phyloP scores from a whole-genome alignment of 2,888 invertebrate species.

The Nasonia oneida region DNA sequence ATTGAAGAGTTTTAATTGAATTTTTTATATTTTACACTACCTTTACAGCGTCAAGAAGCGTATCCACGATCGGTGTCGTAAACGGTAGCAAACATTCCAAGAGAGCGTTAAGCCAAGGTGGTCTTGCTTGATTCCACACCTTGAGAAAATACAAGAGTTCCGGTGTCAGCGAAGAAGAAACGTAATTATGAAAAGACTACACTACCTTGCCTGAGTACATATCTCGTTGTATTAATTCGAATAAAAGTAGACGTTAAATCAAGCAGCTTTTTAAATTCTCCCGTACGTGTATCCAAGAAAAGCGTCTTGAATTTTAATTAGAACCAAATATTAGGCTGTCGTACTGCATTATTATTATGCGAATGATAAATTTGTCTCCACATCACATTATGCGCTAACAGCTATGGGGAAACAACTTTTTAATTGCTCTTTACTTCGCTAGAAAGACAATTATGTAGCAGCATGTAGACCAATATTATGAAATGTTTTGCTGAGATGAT shows the following conservation, averaged over 20 bases:
- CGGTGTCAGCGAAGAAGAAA: neutral
- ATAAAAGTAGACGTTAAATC: neutral
- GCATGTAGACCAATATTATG: too few relatives aligned
- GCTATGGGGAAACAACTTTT: neutral
- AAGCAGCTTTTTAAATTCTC: neutral
- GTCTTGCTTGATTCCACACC: conserved; percentile 91
- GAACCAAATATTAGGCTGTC: neutral
- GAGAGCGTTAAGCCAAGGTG: conserved; percentile 88
- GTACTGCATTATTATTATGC: neutral
- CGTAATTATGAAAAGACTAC: neutral
- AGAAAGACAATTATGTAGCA: neutral
- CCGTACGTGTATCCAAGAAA: neutral
- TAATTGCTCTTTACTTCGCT: neutral
- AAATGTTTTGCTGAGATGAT: too few relatives aligned
- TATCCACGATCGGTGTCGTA: conserved; percentile 84
- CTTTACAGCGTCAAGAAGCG: conserved; percentile 84
- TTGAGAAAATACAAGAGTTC: conserved; percentile 70
- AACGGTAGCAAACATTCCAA: conserved; percentile 84
- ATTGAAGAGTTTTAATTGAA: conserved; percentile 49
- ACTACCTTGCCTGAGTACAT: neutral
- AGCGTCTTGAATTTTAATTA: conserved; percentile 23
- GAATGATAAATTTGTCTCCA: conserved; percentile 10
- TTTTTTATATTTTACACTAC: conserved; percentile 65
- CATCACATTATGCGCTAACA: neutral
- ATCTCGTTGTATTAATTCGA: conserved; percentile 1